Conservation (phyloP, 2,113 vertebrate species). For the Sinocyclocheilus grahami region DNA sequence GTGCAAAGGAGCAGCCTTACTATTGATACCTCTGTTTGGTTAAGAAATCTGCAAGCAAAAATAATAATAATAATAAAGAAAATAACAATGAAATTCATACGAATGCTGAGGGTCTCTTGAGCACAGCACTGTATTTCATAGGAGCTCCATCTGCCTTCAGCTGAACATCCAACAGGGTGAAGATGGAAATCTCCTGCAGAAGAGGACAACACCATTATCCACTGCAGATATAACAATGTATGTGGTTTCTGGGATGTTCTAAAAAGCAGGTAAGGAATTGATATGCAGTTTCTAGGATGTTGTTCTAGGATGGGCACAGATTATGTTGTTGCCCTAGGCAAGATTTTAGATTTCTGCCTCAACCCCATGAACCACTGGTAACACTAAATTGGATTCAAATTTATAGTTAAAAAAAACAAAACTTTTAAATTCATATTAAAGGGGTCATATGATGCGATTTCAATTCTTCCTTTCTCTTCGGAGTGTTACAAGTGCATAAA, state of each 20-base stretch:
- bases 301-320: neutral
- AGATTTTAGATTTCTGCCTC: neutral
- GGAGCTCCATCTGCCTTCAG: slow-evolving; percentile 47
- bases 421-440: neutral
- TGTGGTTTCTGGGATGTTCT: neutral
- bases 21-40: neutral
- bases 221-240: neutral
- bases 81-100: neutral
- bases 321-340: neutral
- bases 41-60: neutral
- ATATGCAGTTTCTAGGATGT: neutral
- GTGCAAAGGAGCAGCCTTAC: neutral
- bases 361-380: neutral
- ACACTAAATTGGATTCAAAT: neutral
- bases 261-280: neutral
- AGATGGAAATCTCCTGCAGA: slow-evolving; percentile 55
- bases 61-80: slow-evolving; percentile 6
- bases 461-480: too few relatives aligned
- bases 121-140: slow-evolving; percentile 53
- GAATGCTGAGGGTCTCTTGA: slow-evolving; percentile 42
- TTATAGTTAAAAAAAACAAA: neutral
- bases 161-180: slow-evolving; percentile 50
- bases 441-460: too few relatives aligned
- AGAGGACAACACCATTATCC: slow-evolving; percentile 18
- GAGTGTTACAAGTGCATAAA: too few relatives aligned